Evolutionary conservation across 2,113 vertebrate genomes (phyloP), one percentile per base, ranked within the genome.

Genomic region (Struthidea cinerea): DNA sequence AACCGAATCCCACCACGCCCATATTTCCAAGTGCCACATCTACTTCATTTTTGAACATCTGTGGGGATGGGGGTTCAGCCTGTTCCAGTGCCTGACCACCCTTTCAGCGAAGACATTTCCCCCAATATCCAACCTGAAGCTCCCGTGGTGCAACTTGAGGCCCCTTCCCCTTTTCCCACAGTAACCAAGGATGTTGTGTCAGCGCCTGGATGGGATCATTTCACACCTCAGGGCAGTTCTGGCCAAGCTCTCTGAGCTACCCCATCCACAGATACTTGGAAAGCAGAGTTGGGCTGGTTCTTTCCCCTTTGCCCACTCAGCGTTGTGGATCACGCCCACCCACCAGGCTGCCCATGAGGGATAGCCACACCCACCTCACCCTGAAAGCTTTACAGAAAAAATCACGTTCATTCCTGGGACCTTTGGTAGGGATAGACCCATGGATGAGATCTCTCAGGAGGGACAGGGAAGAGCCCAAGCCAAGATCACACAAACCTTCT

Each of bases 291-390:
- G 9, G 24, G 19, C 35, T 83, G 20, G 35, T 69, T 55, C 33
- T n/a, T n/a, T 22, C 5, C 30, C 26, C 53, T 81, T 41, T 39
- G 7, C 28, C 20, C 53, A 28, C 41, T 37, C 41, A 37, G 23
- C 0, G 0, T 5, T 22, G 35, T 7, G 6, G 39, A 32, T 71
- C 52, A 12, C 3, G 0, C 23, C 44, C 64, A 13, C 18, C 21
- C 47, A 39, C 18, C 64, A 27, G 2, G 0, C 27, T 30, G 42
- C 32, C 67, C 0, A 0, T 27, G 24, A 6, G 4, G 57, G n/a
- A 44, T 9, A 39, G 11, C 77, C 44, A 7, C 21, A 10, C 10
- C 26, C 35, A 27, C 9, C 57, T 46, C 67, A 33, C 20, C 12
- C 2, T 3, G 19, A 28, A 50, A 23, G 10, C 6, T 70, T 37